Evolutionary conservation across 1,140 invertebrate species (phyloP), one percentile per base, ranked within the genome.

Genomic region (Zaprionus davidi): DNA sequence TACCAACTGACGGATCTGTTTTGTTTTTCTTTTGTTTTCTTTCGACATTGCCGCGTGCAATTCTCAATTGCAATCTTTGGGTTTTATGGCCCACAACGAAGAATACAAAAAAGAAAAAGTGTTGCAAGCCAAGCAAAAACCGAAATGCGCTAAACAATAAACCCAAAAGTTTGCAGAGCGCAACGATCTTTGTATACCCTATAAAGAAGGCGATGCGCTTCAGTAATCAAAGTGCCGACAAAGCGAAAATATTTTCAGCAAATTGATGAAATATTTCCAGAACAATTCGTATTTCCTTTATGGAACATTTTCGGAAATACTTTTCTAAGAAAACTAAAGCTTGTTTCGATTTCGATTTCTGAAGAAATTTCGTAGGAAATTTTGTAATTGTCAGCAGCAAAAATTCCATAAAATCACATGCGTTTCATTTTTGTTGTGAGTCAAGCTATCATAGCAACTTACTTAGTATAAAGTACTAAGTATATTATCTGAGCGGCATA

Each of bases 21-120:
- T 15, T 46, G 38, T 46, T 56, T 63, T 71, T 44, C 13, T 44
- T 17, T 15, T 46, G 9, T 34, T 44, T 63, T 71, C 65, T 74
- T 78, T 75, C 56, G 71, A 72, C 77, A 84, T 60, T 20, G 41
- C 44, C 31, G 12, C 28, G 26, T 60, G 79, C 63, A 76, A 64
- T 71, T 81, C 64, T 65, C 41, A 46, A 20, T 71, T 78, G 58
- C 36, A 67, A 59, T 64, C 22, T 53, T 60, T 28, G 38, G 12
- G 53, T 67, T 82, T 78, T 60, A 82, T 78, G 69, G 68, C 65
- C 75, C 56, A 64, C 56, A 67, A 46, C 36, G 13, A 38, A 15
- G 12, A 13, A 15, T 7, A 38, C 12, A 38, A 15, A 38, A 38
- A 38, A 38, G 13, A 38, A 38, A 15, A 64, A 78, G 44, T 77